Conservation (phyloP, 2,888 invertebrate species). For the Amblyjoppa proteus region DNA sequence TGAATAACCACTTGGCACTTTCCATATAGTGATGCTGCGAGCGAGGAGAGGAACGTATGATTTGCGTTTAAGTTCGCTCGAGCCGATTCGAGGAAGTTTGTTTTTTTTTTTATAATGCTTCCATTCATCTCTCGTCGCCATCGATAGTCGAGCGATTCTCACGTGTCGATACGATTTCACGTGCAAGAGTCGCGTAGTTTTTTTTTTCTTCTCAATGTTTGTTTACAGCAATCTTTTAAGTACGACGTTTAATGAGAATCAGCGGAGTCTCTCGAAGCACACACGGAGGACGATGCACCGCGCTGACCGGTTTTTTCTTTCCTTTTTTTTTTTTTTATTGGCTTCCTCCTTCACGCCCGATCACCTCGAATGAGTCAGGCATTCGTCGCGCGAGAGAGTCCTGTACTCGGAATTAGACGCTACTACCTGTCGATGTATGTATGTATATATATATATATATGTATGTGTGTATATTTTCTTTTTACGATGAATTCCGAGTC, state of each 20-base stretch:
- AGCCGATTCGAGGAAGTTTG: neutral
- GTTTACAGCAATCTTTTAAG: slow-evolving; percentile 33
- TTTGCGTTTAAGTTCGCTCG: neutral
- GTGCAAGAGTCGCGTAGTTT: neutral
- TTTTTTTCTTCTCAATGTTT: slow-evolving; percentile 25
- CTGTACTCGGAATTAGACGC: slow-evolving; percentile 15
- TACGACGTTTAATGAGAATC: neutral
- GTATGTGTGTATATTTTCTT: too few species aligned
- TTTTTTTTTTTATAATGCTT: neutral
- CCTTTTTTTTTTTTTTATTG: too few species aligned
- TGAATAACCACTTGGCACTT: slow-evolving; percentile 17
- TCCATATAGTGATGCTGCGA: neutral
- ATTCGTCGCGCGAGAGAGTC: slow-evolving; percentile 31
- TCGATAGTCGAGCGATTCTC: neutral
- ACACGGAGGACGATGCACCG: slow-evolving; percentile 58
- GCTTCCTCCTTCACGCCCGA: slow-evolving; percentile 33
- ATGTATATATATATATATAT: neutral
- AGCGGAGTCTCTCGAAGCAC: neutral
- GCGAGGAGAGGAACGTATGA: neutral
- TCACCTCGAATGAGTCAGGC: slow-evolving; percentile 26
- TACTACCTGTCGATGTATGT: neutral
- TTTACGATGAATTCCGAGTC: slow-evolving; percentile 46
- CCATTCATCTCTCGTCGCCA: neutral
- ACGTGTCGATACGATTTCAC: slow-evolving; percentile 3
- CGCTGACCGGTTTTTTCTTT: neutral